These are phyloP conservation scores for Eristalinus sepulchralis DNA, from an alignment of 2,888 invertebrate species.

Conservation along the genomic window DNA sequence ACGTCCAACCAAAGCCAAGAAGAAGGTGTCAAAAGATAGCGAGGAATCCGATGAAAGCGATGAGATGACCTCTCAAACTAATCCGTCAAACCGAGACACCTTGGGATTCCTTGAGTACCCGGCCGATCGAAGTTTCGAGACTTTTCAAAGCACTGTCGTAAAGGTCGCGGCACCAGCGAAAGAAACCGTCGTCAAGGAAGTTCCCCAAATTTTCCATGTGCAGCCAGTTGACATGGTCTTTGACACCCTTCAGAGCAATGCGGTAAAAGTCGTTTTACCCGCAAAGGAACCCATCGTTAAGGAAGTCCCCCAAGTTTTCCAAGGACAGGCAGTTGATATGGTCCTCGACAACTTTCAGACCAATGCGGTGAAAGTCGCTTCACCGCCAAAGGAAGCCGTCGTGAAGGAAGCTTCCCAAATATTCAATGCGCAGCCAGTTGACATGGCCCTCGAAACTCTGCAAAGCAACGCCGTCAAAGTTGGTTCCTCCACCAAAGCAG, in stretches of 20 bases:
- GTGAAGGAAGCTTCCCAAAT: not conserved
- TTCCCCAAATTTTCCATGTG: too few relatives aligned
- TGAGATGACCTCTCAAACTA: not conserved
- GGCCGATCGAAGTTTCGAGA: too few relatives aligned
- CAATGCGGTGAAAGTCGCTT: not conserved
- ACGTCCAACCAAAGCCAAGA: not conserved
- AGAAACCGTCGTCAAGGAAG: too few relatives aligned
- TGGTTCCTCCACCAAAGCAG: not conserved
- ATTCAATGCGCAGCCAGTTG: not conserved
- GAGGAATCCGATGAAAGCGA: not conserved
- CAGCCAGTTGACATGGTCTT: too few relatives aligned
- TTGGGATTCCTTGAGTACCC: too few relatives aligned
- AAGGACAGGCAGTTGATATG: not conserved
- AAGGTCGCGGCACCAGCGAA: too few relatives aligned
- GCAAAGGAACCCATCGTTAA: not conserved
- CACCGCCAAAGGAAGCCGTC: not conserved
- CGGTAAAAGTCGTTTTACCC: not conserved
- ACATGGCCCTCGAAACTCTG: not conserved
- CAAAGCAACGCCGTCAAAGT: not conserved
- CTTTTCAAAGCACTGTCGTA: too few relatives aligned
- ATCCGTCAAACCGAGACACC: too few relatives aligned
- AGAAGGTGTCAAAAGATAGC: not conserved
- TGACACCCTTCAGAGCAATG: not conserved
- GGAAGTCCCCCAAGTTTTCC: not conserved
- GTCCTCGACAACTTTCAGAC: not conserved